A percentile compares a stretch with the other conserved stretches of the same genome.
Conservation (phyloP, 2,797 vertebrate species). For the Eulemur mongoz region DNA sequence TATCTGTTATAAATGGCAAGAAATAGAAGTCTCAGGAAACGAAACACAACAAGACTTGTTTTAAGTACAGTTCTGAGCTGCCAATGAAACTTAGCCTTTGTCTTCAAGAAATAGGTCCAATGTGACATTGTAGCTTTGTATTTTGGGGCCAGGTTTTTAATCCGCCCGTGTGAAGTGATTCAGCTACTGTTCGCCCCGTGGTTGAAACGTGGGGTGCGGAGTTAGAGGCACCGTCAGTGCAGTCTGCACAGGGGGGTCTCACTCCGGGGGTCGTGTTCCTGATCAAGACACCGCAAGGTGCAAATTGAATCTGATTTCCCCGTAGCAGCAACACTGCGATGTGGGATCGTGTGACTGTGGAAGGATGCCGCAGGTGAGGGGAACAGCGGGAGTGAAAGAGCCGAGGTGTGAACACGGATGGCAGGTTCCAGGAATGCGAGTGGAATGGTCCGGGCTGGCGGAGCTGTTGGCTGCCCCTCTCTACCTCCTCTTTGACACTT, state of each 20-base stretch:
- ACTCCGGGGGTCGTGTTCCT: neutral
- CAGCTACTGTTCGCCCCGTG: neutral
- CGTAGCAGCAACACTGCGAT: neutral
- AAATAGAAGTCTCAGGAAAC: neutral
- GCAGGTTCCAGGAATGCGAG: neutral
- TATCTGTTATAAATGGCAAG: neutral
- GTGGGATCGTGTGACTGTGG: neutral
- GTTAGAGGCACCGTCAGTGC: neutral
- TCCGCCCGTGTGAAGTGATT: neutral
- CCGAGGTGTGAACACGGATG: neutral
- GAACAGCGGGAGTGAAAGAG: neutral
- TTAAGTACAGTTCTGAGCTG: neutral
- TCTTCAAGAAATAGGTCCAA: neutral
- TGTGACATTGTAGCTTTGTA: rapidly evolving
- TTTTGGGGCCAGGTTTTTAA: neutral
- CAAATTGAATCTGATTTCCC: neutral
- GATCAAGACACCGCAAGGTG: neutral
- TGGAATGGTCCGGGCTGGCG: neutral
- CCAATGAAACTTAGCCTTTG: neutral
- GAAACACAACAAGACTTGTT: neutral
- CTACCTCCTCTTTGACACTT: neutral
- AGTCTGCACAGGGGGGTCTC: neutral
- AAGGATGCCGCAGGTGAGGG: neutral
- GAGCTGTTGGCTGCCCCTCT: neutral
- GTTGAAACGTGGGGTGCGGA: rapidly evolving